phyloP scores from a whole-genome alignment of 2,888 invertebrate genomes.

The Melolontha melolontha region DNA sequence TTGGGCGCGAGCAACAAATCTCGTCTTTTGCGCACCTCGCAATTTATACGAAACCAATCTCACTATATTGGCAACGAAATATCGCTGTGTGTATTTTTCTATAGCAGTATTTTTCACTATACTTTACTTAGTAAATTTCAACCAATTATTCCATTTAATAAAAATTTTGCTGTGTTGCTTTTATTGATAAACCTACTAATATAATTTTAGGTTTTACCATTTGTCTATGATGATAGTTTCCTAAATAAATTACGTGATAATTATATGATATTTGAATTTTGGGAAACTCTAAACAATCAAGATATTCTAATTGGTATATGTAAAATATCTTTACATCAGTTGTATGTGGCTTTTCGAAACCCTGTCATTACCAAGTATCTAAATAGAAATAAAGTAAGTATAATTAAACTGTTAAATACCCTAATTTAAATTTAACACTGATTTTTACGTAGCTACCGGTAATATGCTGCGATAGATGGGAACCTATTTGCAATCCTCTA shows the following conservation, averaged over 20 bases:
- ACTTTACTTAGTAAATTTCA: too few species aligned
- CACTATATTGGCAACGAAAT: too few species aligned
- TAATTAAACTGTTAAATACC: not conserved
- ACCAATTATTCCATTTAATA: too few species aligned
- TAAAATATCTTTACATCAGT: constrained; percentile 71
- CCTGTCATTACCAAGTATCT: constrained; percentile 69
- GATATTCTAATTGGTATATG: constrained; percentile 67
- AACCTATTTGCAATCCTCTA: constrained; percentile 66
- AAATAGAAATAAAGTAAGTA: constrained; percentile 67
- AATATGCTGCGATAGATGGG: constrained; percentile 72
- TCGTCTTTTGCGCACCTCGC: too few species aligned
- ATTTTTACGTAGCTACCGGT: constrained; percentile 68
- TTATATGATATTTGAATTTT: constrained; percentile 69
- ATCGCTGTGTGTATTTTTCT: too few species aligned
- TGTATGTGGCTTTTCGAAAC: constrained; percentile 72
- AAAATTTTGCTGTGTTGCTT: too few species aligned
- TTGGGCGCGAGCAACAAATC: too few species aligned
- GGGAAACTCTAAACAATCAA: constrained; percentile 62
- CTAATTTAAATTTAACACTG: not conserved
- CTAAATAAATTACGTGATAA: constrained; percentile 70
- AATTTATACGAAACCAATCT: too few species aligned
- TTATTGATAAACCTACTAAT: too few species aligned
- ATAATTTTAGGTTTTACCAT: constrained; percentile 66
- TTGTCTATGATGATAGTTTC: constrained; percentile 69
- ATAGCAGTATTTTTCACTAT: too few species aligned